These are phyloP conservation scores for Bilobella aurantiaca DNA, from an alignment of 1,140 invertebrate genomes.

Conservation along the genomic window DNA sequence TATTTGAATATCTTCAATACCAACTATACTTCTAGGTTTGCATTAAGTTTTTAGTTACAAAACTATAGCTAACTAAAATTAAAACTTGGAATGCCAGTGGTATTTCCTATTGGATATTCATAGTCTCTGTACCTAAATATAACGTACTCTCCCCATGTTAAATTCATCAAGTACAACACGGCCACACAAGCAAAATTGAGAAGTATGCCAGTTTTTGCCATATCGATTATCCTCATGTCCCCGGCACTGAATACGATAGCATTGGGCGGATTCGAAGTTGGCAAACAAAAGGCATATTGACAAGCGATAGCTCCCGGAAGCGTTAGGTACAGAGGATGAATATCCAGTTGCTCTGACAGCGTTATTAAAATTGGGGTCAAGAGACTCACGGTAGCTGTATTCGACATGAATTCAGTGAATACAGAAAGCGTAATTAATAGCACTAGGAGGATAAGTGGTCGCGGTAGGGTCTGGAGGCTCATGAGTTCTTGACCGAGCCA, in stretches of 20 bases:
- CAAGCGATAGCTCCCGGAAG: slow-evolving; percentile 66
- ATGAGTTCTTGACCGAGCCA: slow-evolving; percentile 39
- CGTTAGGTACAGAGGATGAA: slow-evolving; percentile 77
- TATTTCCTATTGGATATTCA: not conserved
- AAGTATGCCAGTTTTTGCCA: slow-evolving; percentile 50
- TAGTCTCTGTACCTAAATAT: slow-evolving; percentile 20
- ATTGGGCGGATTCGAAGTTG: slow-evolving; percentile 82
- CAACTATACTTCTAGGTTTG: not conserved
- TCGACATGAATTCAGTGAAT: slow-evolving; percentile 67
- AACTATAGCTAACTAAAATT: not conserved
- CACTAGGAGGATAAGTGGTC: slow-evolving; percentile 38
- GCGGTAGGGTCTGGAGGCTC: slow-evolving; percentile 36
- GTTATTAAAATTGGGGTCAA: slow-evolving; percentile 66
- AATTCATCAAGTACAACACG: slow-evolving; percentile 54
- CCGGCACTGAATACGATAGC: slow-evolving; percentile 62
- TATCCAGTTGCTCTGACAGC: slow-evolving; percentile 53
- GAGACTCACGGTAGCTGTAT: slow-evolving; percentile 71
- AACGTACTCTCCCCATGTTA: slow-evolving; percentile 49
- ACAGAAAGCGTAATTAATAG: slow-evolving; percentile 44
- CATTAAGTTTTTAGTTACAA: slow-evolving; percentile 9
- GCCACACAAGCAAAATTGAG: slow-evolving; percentile 65
- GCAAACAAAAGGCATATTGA: slow-evolving; percentile 64
- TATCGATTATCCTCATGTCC: slow-evolving; percentile 33
- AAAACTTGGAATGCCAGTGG: not conserved
- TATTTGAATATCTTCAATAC: not conserved